Evolutionary conservation across 2,797 vertebrate genomes (phyloP).

Genomic region (Labroides dimidiatus): DNA sequence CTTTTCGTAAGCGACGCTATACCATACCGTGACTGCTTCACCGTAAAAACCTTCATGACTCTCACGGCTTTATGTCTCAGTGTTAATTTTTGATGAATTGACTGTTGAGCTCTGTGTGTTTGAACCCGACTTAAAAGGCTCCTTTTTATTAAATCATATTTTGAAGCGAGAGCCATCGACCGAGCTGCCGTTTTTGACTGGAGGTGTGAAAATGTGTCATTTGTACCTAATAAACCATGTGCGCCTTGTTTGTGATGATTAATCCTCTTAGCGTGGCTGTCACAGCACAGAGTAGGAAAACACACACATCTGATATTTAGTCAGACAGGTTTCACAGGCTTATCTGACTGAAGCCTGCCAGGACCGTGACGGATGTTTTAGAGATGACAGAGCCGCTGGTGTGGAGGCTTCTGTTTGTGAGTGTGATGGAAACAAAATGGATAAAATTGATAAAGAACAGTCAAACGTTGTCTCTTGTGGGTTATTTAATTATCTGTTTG

Average conservation of each 20-base stretch:
- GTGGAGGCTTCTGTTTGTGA: constrained; percentile 8
- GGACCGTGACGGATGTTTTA: neutral
- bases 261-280: constrained; percentile 19
- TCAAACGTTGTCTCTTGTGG: neutral
- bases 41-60: no score
- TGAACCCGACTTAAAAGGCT: neutral
- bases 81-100: neutral
- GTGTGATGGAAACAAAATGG: constrained; percentile 10
- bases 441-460: constrained; percentile 2
- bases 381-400: constrained; percentile 5
- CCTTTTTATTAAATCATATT: neutral
- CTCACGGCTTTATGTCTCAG: no score
- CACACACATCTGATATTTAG: constrained; percentile 29
- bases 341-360: constrained; percentile 38
- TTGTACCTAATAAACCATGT: neutral
- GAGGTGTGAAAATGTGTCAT: neutral
- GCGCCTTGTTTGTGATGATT: constrained; percentile 21
- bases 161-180: neutral
- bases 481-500: constrained; percentile 10
- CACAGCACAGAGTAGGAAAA: constrained; percentile 28
- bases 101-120: neutral
- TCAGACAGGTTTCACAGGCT: constrained; percentile 30
- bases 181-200: neutral
- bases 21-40: no score
- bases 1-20: no score